phyloP scores from a whole-genome alignment of 2,797 vertebrate species.

The Tenualosa thibaudeaui region DNA sequence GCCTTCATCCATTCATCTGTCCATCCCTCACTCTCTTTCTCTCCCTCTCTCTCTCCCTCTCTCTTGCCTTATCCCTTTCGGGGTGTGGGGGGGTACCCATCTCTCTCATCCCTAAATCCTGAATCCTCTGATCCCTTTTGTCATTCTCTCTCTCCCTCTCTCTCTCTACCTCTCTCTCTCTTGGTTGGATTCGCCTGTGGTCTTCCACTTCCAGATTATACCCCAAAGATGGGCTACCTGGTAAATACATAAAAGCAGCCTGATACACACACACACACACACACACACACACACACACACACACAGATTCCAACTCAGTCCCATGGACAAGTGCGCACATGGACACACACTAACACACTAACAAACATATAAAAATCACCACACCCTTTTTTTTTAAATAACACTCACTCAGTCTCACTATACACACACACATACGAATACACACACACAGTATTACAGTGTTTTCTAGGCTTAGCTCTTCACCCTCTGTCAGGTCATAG shows the following conservation, averaged over 20 bases:
- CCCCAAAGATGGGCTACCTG: constrained; percentile 17
- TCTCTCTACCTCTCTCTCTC: neutral
- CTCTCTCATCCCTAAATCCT: constrained; percentile 25
- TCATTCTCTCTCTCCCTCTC: constrained; percentile 1
- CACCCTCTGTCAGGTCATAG: constrained; percentile 6
- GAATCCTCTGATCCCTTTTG: constrained; percentile 25
- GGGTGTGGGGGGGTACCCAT: neutral
- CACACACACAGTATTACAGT: constrained; percentile 21
- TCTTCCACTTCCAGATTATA: constrained; percentile 19
- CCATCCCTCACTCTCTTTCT: constrained; percentile 38
- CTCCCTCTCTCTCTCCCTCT: constrained; percentile 38
- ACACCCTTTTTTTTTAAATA: neutral
- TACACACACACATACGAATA: neutral
- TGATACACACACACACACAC: neutral
- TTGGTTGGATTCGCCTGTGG: constrained; percentile 5
- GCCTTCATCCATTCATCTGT: constrained; percentile 56
- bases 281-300: constrained; percentile 4
- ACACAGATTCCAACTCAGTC: neutral
- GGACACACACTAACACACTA: constrained; percentile 21
- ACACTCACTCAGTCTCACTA: neutral
- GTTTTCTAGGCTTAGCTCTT: constrained; percentile 13
- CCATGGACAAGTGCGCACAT: neutral
- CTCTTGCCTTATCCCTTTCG: constrained; percentile 22
- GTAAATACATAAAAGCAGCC: constrained; percentile 2
- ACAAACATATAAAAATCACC: neutral